phyloP scores from a whole-genome alignment of 2,888 invertebrate species.

The Argynnis bischoffii region DNA sequence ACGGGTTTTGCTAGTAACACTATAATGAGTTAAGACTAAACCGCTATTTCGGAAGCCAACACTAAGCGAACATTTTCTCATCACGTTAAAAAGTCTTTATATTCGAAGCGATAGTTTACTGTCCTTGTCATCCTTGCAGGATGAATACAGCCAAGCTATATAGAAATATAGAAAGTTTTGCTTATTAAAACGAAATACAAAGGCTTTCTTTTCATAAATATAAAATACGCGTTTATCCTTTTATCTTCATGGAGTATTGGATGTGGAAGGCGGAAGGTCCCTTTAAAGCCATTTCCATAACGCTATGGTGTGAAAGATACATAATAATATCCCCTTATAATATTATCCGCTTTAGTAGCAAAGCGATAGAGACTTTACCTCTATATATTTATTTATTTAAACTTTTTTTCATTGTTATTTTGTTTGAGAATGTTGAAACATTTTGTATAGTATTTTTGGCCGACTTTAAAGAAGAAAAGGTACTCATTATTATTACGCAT shows the following conservation, averaged over 20 bases:
- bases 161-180: neutral
- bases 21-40: too few relatives aligned
- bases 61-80: too few relatives aligned
- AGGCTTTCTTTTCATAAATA: conserved; percentile 18
- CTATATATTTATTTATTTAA: conserved; percentile 1
- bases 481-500: too few relatives aligned
- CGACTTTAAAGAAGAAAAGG: too few relatives aligned
- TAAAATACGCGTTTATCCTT: conserved; percentile 21
- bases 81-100: too few relatives aligned
- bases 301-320: conserved; percentile 29
- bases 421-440: neutral
- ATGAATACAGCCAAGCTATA: too few relatives aligned
- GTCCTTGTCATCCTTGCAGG: too few relatives aligned
- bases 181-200: conserved; percentile 1
- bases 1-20: too few relatives aligned
- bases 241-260: conserved; percentile 24
- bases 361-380: conserved; percentile 5
- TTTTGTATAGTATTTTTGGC: neutral
- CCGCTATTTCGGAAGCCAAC: too few relatives aligned
- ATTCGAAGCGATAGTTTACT: too few relatives aligned
- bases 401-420: neutral
- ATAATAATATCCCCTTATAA: conserved; percentile 22
- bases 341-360: conserved; percentile 14
- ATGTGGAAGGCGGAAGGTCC: conserved; percentile 23
- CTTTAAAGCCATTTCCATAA: conserved; percentile 31